phyloP scores from a whole-genome alignment of 2,797 vertebrate genomes.

The Lophius americanus region DNA sequence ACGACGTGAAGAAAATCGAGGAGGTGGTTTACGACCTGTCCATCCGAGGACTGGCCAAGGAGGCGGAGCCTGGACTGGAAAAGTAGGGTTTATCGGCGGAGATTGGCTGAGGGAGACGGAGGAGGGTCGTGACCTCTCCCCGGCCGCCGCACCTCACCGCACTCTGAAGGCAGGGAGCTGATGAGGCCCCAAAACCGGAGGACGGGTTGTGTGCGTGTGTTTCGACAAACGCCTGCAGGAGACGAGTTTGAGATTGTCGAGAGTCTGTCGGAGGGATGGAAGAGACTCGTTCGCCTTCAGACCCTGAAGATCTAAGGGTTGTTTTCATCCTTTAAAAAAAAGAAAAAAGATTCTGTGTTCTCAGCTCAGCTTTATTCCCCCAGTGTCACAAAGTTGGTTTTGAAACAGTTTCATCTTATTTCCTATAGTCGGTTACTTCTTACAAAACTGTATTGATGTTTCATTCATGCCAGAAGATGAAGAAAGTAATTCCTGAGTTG shows the following conservation, averaged over 20 bases:
- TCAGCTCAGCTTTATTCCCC: conserved; percentile 34
- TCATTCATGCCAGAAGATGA: conserved; percentile 3
- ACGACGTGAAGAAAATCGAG: conserved; percentile 98
- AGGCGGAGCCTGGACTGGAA: conserved; percentile 68
- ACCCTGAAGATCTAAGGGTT: conserved; percentile 21
- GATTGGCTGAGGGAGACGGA: conserved; percentile 40
- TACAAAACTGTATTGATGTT: conserved; percentile 29
- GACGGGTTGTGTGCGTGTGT: conserved; percentile 42
- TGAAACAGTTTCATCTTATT: conserved; percentile 13
- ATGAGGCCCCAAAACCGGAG: conserved; percentile 53
- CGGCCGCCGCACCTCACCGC: conserved; percentile 45
- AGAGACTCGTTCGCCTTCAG: conserved; percentile 11
- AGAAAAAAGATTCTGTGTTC: conserved; percentile 41
- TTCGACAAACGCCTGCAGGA: conserved; percentile 27
- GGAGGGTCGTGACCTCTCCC: conserved; percentile 56
- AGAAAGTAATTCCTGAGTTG: background rate
- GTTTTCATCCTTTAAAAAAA: conserved; percentile 41
- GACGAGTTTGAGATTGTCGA: conserved; percentile 30
- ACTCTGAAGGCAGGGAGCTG: conserved; percentile 38
- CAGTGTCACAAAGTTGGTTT: conserved; percentile 36
- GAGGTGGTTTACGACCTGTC: conserved; percentile 98
- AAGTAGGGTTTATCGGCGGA: conserved; percentile 41
- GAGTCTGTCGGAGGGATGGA: conserved; percentile 45
- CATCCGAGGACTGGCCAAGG: conserved; percentile 93
- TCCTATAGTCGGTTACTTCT: conserved; percentile 4